Evolutionary conservation across 1,140 invertebrate species (phyloP), one percentile per base, ranked within the genome.

Genomic region (Nymphalis io): DNA sequence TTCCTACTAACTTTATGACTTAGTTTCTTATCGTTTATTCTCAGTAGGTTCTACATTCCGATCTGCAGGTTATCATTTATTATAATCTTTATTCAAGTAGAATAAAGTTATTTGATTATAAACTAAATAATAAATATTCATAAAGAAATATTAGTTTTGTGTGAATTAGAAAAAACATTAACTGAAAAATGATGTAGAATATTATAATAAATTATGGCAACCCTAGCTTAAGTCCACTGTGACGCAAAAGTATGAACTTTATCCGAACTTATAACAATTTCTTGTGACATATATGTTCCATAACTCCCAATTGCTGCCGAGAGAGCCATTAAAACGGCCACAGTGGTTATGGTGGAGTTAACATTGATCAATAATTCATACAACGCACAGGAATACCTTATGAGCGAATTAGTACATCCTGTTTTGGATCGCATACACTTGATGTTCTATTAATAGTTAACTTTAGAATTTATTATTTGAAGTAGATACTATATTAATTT

Each of bases 351-450:
- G 61, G 51, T n/a, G 20, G 48, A 63, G 15, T 33, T 53, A 39
- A 40, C 60, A 51, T 48, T 62, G 60, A 53, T 63, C 61, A 63
- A 53, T 63, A 63, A 39, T 40, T 51, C 61, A 63, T 44, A 44
- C 13, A 16, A 53, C 48, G 42, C 38, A 63, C 33, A 53, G 27
- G 39, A 39, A 61, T 63, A 63, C 10, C 53, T 63, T 39, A 63
- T 55, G 51, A 27, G 21, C 13, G 13, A 55, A 55, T 55, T 27
- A 55, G 20, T 55, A 55, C 21, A 13, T 55, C 20, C 51, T 55
- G 51, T 23, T 27, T 55, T 55, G 27, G 23, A 55, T 55, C 21
- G 48, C 21, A 12, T 53, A 15, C 27, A 27, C 5, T 33, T 11
- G 51, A 27, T 27, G 5, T 20, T 51, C 1, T 21, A 20, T 20